A percentile compares a stretch with the other conserved stretches of the same genome.
These are phyloP conservation scores for Baccha elongata DNA, from an alignment of 2,888 invertebrate species.

Conservation along the genomic window DNA sequence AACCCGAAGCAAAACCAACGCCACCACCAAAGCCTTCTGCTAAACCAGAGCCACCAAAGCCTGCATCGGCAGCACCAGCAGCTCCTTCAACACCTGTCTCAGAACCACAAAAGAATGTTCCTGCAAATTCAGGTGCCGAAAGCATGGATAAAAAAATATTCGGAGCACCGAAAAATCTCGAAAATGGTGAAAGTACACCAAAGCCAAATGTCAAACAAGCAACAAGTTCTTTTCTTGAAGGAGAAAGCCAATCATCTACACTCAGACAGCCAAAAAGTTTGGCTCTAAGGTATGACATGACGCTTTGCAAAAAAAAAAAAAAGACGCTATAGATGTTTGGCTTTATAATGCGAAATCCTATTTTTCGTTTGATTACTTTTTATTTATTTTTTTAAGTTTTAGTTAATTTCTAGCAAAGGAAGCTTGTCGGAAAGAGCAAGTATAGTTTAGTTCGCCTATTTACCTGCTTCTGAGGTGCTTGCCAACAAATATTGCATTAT, in stretches of 20 bases:
- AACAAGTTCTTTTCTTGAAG: slow-evolving; percentile 79
- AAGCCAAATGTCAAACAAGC: slow-evolving; percentile 79
- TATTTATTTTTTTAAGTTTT: neutral
- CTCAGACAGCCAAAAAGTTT: slow-evolving; percentile 75
- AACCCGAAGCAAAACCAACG: slow-evolving; percentile 49
- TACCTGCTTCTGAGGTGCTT: slow-evolving; percentile 51
- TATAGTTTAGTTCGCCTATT: slow-evolving; percentile 29
- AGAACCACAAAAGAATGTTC: slow-evolving; percentile 53
- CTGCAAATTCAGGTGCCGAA: slow-evolving; percentile 63
- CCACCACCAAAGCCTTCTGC: slow-evolving; percentile 53
- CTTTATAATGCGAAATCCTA: neutral
- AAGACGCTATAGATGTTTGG: neutral
- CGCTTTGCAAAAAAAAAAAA: slow-evolving; percentile 11
- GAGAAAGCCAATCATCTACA: slow-evolving; percentile 76
- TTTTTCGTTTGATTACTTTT: slow-evolving; percentile 11
- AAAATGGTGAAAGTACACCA: slow-evolving; percentile 76
- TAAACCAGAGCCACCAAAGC: slow-evolving; percentile 47
- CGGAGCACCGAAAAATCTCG: slow-evolving; percentile 75
- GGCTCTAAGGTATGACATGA: slow-evolving; percentile 74
- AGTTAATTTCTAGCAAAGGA: slow-evolving; percentile 10
- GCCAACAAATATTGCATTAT: slow-evolving; percentile 53
- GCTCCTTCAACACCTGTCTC: slow-evolving; percentile 68
- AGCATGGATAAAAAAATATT: slow-evolving; percentile 77
- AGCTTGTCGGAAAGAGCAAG: neutral
- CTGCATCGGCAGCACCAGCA: slow-evolving; percentile 62